phyloP scores from a whole-genome alignment of 2,113 vertebrate genomes.

The Ahaetulla prasina region DNA sequence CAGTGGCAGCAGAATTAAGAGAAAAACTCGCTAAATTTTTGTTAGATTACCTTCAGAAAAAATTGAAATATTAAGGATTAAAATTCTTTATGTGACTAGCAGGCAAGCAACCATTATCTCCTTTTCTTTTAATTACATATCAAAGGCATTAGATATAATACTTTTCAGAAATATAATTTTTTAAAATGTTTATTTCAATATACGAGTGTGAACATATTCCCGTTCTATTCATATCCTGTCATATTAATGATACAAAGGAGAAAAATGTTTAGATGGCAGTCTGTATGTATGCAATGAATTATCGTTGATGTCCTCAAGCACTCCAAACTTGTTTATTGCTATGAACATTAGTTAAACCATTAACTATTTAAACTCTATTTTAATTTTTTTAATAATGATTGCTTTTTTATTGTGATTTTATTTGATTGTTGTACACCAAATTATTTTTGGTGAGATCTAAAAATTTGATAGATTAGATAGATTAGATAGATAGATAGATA shows the following conservation, averaged over 20 bases:
- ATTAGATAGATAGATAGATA: accelerated
- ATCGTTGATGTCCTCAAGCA: background rate
- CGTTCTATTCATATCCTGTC: background rate
- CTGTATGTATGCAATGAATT: background rate
- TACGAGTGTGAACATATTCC: slow-evolving; percentile 26
- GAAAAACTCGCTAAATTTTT: too few species aligned
- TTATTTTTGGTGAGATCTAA: too few species aligned
- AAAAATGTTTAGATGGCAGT: background rate
- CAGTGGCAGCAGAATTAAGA: too few species aligned
- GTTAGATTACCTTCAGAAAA: background rate
- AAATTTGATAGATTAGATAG: too few species aligned
- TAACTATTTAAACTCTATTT: background rate
- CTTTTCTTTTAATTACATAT: background rate
- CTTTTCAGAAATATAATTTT: slow-evolving; percentile 10
- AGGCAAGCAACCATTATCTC: background rate
- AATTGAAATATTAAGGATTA: background rate
- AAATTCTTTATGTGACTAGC: slow-evolving; percentile 5
- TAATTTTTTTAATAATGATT: too few species aligned
- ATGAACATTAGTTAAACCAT: background rate
- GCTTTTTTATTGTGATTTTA: too few species aligned
- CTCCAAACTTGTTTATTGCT: background rate
- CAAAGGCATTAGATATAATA: background rate
- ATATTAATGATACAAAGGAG: background rate
- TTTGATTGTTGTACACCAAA: too few species aligned
- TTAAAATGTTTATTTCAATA: slow-evolving; percentile 27